Base-by-base conservation (phyloP, 2,113 vertebrate species). In the Oncorhynchus kisutch region DNA sequence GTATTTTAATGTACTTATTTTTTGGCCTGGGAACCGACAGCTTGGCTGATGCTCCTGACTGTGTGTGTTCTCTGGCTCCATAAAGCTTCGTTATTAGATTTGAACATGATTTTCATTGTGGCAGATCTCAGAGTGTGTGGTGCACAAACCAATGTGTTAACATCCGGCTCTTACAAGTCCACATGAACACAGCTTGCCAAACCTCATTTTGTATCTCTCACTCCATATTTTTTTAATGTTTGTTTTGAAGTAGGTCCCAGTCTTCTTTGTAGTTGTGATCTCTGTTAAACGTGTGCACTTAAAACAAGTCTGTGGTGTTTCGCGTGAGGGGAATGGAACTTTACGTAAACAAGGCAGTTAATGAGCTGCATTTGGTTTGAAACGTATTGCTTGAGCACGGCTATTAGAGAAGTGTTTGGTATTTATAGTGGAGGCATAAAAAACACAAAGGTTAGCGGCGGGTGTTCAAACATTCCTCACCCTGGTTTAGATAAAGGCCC, bases 341-440 rank as follows among this genome's bases (percentile, higher is more conserved):
- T 78, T 70, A 74, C n/a, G 60, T 80, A 86, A 88, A 88, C 81
- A 83, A 54, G 72, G 75, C 62, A 8, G 73, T 80, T 86, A 85
- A 87, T 85, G 77, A 88, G 81, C 77, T 76, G 45, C 73, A 39
- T 74, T 85, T 67, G 81, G 74, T 72, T 20, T 34, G 72, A 69
- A 39, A 65, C 25, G 48, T 71, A 70, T 75, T 51, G 49, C 67
- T 59, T 60, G 22, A 57, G 71, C 51, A 27, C 67, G 16, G 77
- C 76, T 70, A 48, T 80, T 76, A 75, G 68, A 82, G 65, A 73
- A 77, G 76, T 67, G 80, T 75, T 75, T 62, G 67, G 84, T 79
- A 82, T 87, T 85, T 85, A 84, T 85, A 77, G 75, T 78, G 74
- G 79, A 79, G 79, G 77, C 79, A 74, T 84, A 76, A 85, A 85